A percentile compares a stretch with the other conserved stretches of the same genome.
These are phyloP conservation scores for Eleginops maclovinus DNA, from an alignment of 2,113 vertebrate species.

Conservation along the genomic window DNA sequence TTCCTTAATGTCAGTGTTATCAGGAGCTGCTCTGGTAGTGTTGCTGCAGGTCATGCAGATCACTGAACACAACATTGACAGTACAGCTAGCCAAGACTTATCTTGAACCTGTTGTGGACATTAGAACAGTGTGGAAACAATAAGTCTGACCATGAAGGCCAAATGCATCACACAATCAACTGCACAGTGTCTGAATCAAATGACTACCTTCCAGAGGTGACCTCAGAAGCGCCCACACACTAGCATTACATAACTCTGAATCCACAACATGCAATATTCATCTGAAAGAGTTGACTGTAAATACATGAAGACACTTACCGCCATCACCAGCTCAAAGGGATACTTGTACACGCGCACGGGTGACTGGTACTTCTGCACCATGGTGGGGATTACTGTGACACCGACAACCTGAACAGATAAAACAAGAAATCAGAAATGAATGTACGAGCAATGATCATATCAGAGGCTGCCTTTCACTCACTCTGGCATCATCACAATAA, in stretches of 20 bases:
- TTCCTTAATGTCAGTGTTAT: not conserved
- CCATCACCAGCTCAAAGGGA: constrained; percentile 97
- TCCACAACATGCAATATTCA: constrained; percentile 47
- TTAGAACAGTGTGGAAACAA: not conserved
- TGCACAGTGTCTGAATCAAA: constrained; percentile 31
- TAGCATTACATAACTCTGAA: constrained; percentile 51
- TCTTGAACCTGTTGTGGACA: not conserved
- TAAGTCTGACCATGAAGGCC: not conserved
- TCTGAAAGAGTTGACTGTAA: not conserved
- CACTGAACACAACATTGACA: constrained; percentile 1
- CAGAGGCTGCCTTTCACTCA: constrained; percentile 11
- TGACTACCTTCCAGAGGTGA: constrained; percentile 28
- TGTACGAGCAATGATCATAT: not conserved
- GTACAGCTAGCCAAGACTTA: not conserved
- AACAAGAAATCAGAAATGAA: constrained; percentile 1
- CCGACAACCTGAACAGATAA: constrained; percentile 64
- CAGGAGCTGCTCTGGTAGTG: not conserved
- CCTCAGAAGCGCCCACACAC: constrained; percentile 16
- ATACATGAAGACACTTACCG: constrained; percentile 86
- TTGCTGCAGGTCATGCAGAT: not conserved
- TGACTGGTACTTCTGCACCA: constrained; percentile 99
- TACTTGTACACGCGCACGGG: constrained; percentile 96
- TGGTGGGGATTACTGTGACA: constrained; percentile 74
- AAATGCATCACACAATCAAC: not conserved
- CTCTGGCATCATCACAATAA: not conserved